These are phyloP conservation scores for Drosophila trapezifrons DNA, from an alignment of 1,140 invertebrate species.

Conservation along the genomic window DNA sequence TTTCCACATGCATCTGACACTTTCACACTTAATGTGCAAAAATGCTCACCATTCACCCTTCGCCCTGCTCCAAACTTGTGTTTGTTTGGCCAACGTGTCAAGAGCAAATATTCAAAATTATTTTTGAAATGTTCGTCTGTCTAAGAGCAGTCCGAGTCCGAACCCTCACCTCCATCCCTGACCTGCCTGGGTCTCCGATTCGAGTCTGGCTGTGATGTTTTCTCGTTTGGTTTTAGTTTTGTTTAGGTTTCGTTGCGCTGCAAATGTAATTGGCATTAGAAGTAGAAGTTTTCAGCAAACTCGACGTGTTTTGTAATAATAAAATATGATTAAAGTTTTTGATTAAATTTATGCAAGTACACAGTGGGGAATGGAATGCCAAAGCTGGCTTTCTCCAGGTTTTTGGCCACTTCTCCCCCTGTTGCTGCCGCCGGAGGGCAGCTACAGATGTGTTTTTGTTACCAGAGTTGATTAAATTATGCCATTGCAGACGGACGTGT, in stretches of 20 bases:
- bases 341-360: constrained; percentile 81
- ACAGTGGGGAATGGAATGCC: constrained; percentile 43
- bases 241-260: constrained; percentile 76
- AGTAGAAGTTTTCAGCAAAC: constrained; percentile 63
- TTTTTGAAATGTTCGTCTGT: constrained; percentile 77
- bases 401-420: constrained; percentile 14
- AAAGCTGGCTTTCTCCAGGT: constrained; percentile 33
- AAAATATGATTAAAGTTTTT: constrained; percentile 83
- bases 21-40: constrained; percentile 79
- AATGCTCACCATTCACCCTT: constrained; percentile 8
- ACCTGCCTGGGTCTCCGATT: not conserved
- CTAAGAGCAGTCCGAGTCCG: constrained; percentile 12
- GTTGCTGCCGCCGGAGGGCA: constrained; percentile 16
- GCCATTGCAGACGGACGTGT: constrained; percentile 74
- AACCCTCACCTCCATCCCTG: constrained; percentile 25
- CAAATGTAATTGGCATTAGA: constrained; percentile 82
- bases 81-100: constrained; percentile 74
- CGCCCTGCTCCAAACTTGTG: not conserved
- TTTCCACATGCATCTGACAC: constrained; percentile 76
- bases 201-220: constrained; percentile 17
- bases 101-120: constrained; percentile 82
- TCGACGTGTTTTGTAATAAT: constrained; percentile 82
- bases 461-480: constrained; percentile 78
- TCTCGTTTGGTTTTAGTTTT: constrained; percentile 50
- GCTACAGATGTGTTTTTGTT: constrained; percentile 72